phyloP scores from a whole-genome alignment of 2,888 invertebrate species.

The Trichopoda pennipes region DNA sequence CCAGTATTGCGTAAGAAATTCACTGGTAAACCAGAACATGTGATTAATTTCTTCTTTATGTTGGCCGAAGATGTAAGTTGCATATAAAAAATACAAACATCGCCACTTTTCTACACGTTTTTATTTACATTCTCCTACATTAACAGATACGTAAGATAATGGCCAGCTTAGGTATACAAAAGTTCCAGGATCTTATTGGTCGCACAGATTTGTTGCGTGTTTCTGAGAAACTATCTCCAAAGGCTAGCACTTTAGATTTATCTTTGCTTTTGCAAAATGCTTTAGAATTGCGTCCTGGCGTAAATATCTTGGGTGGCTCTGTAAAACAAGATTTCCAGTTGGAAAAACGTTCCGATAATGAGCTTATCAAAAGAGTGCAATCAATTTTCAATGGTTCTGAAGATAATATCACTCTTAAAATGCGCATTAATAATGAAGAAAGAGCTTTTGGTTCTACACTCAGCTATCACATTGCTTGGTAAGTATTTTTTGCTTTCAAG shows the following conservation, averaged over 20 bases:
- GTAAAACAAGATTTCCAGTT: constrained; percentile 91
- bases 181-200: constrained; percentile 95
- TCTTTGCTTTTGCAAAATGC: constrained; percentile 94
- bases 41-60: constrained; percentile 98
- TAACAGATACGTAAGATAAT: constrained; percentile 92
- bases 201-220: constrained; percentile 93
- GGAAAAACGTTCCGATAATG: constrained; percentile 92
- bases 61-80: constrained; percentile 94
- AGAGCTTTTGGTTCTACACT: constrained; percentile 96
- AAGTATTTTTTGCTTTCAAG: constrained; percentile 77
- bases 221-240: constrained; percentile 87
- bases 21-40: constrained; percentile 98
- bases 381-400: constrained; percentile 88
- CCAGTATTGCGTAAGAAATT: constrained; percentile 97
- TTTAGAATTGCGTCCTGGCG: constrained; percentile 92
- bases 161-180: constrained; percentile 93
- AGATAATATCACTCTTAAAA: constrained; percentile 86
- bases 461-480: constrained; percentile 97
- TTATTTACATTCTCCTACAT: neutral
- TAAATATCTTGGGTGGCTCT: constrained; percentile 94
- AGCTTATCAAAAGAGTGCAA: constrained; percentile 87
- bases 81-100: neutral
- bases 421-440: constrained; percentile 94
- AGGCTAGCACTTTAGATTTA: constrained; percentile 92
- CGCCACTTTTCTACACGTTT: neutral